Conservation (phyloP, 2,797 vertebrate species). For the Ammospiza maritima region DNA sequence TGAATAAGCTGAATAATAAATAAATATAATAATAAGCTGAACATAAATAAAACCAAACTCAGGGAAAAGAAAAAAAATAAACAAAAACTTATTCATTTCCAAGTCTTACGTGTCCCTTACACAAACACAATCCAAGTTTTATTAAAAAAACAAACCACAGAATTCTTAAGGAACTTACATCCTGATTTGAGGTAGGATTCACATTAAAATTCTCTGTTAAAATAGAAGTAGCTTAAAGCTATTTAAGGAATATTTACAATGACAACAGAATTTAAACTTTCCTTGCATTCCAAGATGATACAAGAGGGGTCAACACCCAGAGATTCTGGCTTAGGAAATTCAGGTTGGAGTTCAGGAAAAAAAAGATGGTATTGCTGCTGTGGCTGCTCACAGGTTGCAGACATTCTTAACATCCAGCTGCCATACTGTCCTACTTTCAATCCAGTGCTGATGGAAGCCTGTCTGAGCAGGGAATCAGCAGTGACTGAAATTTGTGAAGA, state of each 20-base stretch:
- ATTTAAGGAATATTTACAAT: background rate
- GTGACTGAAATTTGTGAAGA: background rate
- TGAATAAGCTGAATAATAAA: background rate
- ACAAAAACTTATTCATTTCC: background rate
- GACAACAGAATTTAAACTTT: background rate
- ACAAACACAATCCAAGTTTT: background rate
- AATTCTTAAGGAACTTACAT: background rate
- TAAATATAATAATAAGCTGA: background rate
- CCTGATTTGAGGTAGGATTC: background rate
- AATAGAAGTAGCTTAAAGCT: background rate
- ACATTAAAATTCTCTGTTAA: background rate
- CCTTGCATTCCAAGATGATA: background rate
- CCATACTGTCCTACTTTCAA: background rate
- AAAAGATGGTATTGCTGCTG: background rate
- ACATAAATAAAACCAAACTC: background rate
- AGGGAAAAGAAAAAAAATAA: background rate
- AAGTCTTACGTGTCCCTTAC: background rate
- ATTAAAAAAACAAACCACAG: background rate
- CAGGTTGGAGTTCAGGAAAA: background rate
- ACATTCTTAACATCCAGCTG: background rate
- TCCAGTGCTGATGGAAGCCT: background rate
- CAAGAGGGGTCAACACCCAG: background rate
- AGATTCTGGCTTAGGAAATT: background rate
- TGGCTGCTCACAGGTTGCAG: background rate
- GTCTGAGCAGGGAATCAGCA: background rate